Evolutionary conservation across 2,888 invertebrate species (phyloP).

Genomic region (Smittia sp.): DNA sequence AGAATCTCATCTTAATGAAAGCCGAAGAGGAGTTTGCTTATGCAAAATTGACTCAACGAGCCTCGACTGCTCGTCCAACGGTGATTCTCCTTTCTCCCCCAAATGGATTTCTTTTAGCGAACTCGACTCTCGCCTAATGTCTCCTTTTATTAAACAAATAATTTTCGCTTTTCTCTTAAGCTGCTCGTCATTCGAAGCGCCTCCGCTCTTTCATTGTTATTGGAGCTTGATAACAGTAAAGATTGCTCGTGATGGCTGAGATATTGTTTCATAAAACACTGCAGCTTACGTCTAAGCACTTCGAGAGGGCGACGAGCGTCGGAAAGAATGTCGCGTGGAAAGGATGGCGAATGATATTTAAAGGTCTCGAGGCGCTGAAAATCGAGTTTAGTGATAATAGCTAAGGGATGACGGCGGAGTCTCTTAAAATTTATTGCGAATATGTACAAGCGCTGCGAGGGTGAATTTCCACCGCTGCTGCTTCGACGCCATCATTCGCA

Average conservation of each 20-base stretch:
- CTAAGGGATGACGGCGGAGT: background rate
- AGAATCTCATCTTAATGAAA: background rate
- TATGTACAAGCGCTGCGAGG: conserved; percentile 5
- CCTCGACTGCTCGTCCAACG: background rate
- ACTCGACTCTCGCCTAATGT: too few relatives aligned
- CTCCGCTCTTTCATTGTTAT: too few relatives aligned
- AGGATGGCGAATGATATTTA: background rate
- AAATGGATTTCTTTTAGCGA: too few relatives aligned
- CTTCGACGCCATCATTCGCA: background rate
- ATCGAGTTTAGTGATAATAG: background rate
- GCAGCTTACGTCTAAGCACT: too few relatives aligned
- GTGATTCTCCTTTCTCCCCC: background rate
- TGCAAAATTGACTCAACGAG: background rate
- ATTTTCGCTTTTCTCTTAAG: too few relatives aligned
- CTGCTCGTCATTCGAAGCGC: too few relatives aligned
- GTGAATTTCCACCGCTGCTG: background rate
- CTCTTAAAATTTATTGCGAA: conserved; percentile 6
- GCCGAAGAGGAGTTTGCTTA: background rate
- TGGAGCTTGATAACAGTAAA: too few relatives aligned
- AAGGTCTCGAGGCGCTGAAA: background rate
- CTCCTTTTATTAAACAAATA: too few relatives aligned
- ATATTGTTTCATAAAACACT: too few relatives aligned
- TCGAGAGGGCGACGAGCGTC: too few relatives aligned
- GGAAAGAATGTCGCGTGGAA: background rate
- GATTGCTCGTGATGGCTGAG: too few relatives aligned